Evolutionary conservation across 1,140 invertebrate genomes (phyloP), one percentile per base, ranked within the genome.

Genomic region (Acyrthosiphon pisum): DNA sequence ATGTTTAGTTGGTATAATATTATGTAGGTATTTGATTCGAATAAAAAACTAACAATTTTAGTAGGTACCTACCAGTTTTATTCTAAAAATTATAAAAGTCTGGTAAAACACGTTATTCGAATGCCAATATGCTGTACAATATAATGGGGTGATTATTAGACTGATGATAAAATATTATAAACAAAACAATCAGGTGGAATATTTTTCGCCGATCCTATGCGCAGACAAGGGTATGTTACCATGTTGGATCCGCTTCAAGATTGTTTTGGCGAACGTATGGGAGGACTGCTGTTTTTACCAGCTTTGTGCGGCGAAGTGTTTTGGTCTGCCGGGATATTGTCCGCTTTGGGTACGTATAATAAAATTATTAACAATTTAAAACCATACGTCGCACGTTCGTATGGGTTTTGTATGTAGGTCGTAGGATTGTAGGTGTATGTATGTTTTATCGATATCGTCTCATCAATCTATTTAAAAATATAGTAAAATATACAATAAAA

Each of bases 241-340:
- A 99, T 99, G 99, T 95, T 99, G 95, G 99, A 99, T 96, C 99
- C 99, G 3, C 97, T 99, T 94, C 98, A 99, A 95, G 98, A 98
- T 94, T 97, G 97, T 44, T 99, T 99, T 95, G 99, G 99, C 22
- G 97, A 98, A 95, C 96, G 99, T 94, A 99, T 99, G 98, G 99
- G 99, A 46, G 99, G 99, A 1, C 95, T 99, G 41, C 96, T 99
- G 87, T 99, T 99, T 95, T 96, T 99, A 94, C 99, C 99, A 50
- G 99, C 99, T 1, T 96, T 99, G 1, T 98, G 99, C 94, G 99
- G 99, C 4, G 99, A 99, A 95, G 98, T 99, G 0, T 99, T 99
- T 95, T 99, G 99, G 99, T 98, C 98, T 14, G 99, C 98, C 3
- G 99, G 98, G 50, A 99, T 99, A 94, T 96, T 99, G n/a, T 98